Base-by-base conservation (phyloP, 2,113 vertebrate genomes). In the Paratilapia polleni region DNA sequence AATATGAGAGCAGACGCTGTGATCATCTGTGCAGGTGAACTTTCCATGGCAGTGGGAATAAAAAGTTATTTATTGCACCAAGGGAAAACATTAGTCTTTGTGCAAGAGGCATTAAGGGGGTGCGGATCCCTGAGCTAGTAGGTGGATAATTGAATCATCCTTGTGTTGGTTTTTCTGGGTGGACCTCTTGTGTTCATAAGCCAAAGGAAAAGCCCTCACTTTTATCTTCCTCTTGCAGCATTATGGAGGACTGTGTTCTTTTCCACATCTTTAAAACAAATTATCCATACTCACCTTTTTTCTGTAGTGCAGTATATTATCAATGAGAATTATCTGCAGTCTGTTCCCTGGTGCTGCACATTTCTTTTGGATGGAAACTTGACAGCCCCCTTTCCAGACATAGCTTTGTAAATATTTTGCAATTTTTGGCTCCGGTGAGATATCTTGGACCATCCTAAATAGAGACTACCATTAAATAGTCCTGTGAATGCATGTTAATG, bases 71-170 rank as follows among this genome's bases (percentile, higher is more conserved):
- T 91, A 93, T 92, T 76, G 85, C 77, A 61, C 77, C 6, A 6
- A 64, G 80, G 77, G 78, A 90, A 90, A 92, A 83, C 88, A 93
- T 90, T 77, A 73, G 59, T 91, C 84, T 89, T 88, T 83, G 66
- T 83, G 77, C n/a, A 78, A 7, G 78, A 64, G 52, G 56, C 77
- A 57, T 77, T 60, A 63, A 59, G 49, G 54, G 64, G 36, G 38
- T 66, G 49, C 31, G 68, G 54, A 61, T 88, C 84, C 60, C 57
- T 80, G 24, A 49, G 57, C n/a, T 28, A 59, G 47, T 83, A 73
- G 68, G 7, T 64, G 85, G 84, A 89, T 94, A 90, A 93, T 92
- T 93, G 86, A 95, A 94, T 93, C 84, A 90, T 89, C 70, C 56
- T 57, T 80, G 68, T 87, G 87, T 80, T 92, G 57, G 78, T 68